A percentile compares a stretch with the other conserved stretches of the same genome.
phyloP scores from a whole-genome alignment of 2,113 vertebrate genomes.

The Esox niger region DNA sequence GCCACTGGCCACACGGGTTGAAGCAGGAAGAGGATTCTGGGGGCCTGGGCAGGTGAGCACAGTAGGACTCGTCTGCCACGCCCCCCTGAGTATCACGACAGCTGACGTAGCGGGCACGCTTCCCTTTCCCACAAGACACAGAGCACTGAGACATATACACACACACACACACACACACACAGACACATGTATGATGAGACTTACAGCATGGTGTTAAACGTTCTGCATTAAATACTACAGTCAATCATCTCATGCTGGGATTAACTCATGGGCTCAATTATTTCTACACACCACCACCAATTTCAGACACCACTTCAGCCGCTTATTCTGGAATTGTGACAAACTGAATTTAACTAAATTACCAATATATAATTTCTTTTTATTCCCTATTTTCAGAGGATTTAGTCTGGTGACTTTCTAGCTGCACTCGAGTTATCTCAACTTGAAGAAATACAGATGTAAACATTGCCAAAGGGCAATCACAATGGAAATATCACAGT shows the following conservation, averaged over 20 bases:
- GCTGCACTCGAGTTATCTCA: not conserved
- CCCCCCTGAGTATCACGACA: conserved; percentile 83
- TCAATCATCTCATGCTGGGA: too few relatives aligned
- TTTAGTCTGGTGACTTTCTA: conserved; percentile 5
- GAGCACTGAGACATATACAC: conserved; percentile 89
- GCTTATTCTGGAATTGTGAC: too few relatives aligned
- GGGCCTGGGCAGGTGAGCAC: conserved; percentile 81
- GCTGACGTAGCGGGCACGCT: conserved; percentile 88
- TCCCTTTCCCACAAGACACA: conserved; percentile 86
- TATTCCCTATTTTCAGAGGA: conserved; percentile 3
- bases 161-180: conserved; percentile 6
- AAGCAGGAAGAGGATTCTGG: conserved; percentile 83
- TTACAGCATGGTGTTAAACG: not conserved
- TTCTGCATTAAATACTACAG: too few relatives aligned
- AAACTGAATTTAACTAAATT: too few relatives aligned
- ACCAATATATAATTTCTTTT: not conserved
- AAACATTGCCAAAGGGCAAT: conserved; percentile 42
- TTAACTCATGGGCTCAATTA: too few relatives aligned
- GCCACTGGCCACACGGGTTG: conserved; percentile 91
- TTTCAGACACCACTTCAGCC: too few relatives aligned
- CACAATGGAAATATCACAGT: conserved; percentile 25
- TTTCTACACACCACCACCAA: too few relatives aligned
- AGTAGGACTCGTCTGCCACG: conserved; percentile 84
- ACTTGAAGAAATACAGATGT: conserved; percentile 1
- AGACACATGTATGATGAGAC: not conserved